Conservation (phyloP, 1,140 invertebrate species). For the Zaprionus ornatus region DNA sequence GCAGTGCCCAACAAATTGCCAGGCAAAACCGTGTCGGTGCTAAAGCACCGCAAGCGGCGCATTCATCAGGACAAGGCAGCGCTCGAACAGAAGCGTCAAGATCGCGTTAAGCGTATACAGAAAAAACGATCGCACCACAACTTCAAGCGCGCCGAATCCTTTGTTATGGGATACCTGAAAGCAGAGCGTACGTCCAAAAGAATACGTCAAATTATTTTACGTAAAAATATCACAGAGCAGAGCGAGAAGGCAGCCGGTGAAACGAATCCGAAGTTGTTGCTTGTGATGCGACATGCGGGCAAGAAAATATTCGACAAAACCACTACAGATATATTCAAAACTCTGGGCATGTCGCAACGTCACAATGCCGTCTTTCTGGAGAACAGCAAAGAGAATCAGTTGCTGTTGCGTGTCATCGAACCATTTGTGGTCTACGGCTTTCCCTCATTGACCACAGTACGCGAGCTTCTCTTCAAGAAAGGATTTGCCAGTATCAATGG, state of each 20-base stretch:
- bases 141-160: constrained; percentile 79
- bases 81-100: constrained; percentile 63
- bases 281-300: constrained; percentile 80
- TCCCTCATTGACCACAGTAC: constrained; percentile 70
- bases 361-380: constrained; percentile 78
- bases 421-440: constrained; percentile 78
- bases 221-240: constrained; percentile 65
- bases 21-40: constrained; percentile 79
- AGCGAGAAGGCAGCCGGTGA: constrained; percentile 55
- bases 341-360: constrained; percentile 56
- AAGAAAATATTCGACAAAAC: constrained; percentile 79
- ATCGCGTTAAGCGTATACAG: constrained; percentile 58
- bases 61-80: constrained; percentile 75
- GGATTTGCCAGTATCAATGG: constrained; percentile 73
- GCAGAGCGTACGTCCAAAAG: constrained; percentile 77
- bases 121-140: constrained; percentile 61
- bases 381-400: constrained; percentile 75
- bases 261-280: constrained; percentile 66
- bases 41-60: constrained; percentile 78
- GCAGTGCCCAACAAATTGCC: constrained; percentile 83
- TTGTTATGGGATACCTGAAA: constrained; percentile 78
- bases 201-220: constrained; percentile 69
- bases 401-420: constrained; percentile 79
- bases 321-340: constrained; percentile 68
- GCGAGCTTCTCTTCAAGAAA: constrained; percentile 81